phyloP scores from a whole-genome alignment of 2,888 invertebrate genomes.

The Fragum sueziense region DNA sequence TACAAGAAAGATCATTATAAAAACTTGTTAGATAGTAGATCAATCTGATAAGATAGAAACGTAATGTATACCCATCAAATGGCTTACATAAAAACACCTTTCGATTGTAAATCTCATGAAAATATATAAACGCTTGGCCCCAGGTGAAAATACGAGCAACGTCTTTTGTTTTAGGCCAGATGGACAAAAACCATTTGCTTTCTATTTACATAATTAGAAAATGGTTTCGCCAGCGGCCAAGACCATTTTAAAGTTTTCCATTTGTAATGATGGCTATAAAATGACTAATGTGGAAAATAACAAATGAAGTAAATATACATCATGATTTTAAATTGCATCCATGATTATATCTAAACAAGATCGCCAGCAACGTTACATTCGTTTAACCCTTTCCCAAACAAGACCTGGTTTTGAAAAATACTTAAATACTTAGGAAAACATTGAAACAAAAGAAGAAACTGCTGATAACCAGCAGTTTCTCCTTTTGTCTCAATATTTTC shows the following conservation, averaged over 20 bases:
- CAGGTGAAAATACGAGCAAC: background rate
- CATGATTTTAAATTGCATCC: no score
- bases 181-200: conserved; percentile 22
- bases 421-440: no score
- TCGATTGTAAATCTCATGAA: conserved; percentile 3
- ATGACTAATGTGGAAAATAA: background rate
- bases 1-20: no score
- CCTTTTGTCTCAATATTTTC: no score
- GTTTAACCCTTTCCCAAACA: no score
- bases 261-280: background rate
- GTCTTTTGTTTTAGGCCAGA: conserved; percentile 16
- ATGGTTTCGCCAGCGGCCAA: background rate
- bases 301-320: background rate
- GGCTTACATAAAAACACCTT: conserved; percentile 4
- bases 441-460: no score
- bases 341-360: no score
- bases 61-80: conserved; percentile 15
- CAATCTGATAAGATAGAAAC: background rate
- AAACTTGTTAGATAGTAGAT: background rate
- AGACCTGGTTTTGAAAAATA: no score
- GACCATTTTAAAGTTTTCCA: background rate
- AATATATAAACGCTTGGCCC: conserved; percentile 8
- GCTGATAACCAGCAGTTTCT: no score
- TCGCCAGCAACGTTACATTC: no score
- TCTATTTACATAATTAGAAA: conserved; percentile 18